Evolutionary conservation across 53 echinoderm and acorn worm species (phyloP), one percentile per base, ranked within the genome.

Genomic region (Holothuria leucospilota): DNA sequence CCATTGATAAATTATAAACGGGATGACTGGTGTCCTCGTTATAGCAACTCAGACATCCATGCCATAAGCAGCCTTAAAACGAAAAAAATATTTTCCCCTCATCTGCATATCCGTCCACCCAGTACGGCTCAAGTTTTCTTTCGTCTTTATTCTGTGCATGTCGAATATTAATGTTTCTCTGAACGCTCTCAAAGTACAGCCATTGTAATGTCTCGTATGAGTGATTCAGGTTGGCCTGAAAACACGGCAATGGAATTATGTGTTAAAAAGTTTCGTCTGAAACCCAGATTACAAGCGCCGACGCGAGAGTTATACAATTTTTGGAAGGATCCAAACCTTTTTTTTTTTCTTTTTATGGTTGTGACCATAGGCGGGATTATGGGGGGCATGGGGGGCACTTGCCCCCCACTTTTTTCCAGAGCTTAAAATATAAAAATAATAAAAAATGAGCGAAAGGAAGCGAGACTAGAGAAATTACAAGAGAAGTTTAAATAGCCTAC

Each of bases 21-120:
- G 75, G 66, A 60, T 90, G 81, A 24, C 67, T 18, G 0, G 85
- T 78, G 28, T 86, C 77, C 12, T 26, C 58, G 15, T 56, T 42
- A 16, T 86, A 93, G 60, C 93, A 90, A 39, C 38, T 81, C 2
- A 78, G 84, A 56, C 89, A 92, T 2, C 93, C 93, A 34, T 89
- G 89, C 59, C 53, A 92, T 30, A 67, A 87, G 68, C 93, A 93
- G 0, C 87, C 89, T 16, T 60, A 30, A 73, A 62, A 84, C 59
- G 23, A 5, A 38, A 82, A 82, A 62, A 38, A 21, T 18, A 81
- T 1, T 56, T n/a, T n/a, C n/a, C 34, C 34, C 12, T 61, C 23
- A 51, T 30, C 58, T 14, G 60, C 82, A 82, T 20, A 63, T 39
- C 39, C 82, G 38, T 62, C 63, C 62, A 58, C 28, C 62, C 28